Percentiles rank a stretch among this genome's conserved stretches.
Conservation (phyloP, 1,140 invertebrate species). For the Dendroctonus ponderosae region DNA sequence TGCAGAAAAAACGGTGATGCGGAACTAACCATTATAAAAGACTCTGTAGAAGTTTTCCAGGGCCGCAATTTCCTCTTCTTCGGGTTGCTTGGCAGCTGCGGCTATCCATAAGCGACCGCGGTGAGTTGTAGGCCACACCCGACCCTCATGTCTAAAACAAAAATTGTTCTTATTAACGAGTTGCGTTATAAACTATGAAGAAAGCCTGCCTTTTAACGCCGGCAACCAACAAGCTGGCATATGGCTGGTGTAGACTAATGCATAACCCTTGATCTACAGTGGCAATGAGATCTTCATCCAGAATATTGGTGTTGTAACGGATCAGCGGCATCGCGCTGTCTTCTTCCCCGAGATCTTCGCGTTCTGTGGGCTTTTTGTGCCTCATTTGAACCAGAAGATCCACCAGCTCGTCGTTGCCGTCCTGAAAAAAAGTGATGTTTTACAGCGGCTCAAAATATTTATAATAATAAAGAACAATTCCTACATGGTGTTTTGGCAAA, state of each 20-base stretch:
- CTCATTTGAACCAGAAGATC: constrained; percentile 44
- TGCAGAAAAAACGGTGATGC: background rate
- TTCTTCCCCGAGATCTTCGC: constrained; percentile 40
- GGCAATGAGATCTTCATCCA: constrained; percentile 38
- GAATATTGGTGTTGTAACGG: constrained; percentile 35
- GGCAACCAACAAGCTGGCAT: constrained; percentile 84
- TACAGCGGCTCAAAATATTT: no score
- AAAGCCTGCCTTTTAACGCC: constrained; percentile 83
- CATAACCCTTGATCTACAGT: constrained; percentile 77
- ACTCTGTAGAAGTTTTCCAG: constrained; percentile 72
- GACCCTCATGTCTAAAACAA: constrained; percentile 79
- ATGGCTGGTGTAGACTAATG: constrained; percentile 94
- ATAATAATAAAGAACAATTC: no score
- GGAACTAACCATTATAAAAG: constrained; percentile 62
- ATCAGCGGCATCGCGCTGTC: constrained; percentile 38
- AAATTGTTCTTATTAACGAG: background rate
- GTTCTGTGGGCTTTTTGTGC: constrained; percentile 39
- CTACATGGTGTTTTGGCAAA: constrained; percentile 23
- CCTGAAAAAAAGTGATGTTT: constrained; percentile 32
- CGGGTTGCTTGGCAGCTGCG: constrained; percentile 74
- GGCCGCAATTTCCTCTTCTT: constrained; percentile 66
- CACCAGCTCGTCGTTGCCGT: constrained; percentile 40
- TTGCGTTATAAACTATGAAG: background rate
- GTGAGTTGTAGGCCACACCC: constrained; percentile 89
- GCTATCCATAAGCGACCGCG: constrained; percentile 94